phyloP scores from a whole-genome alignment of 2,888 invertebrate genomes.

The Cephalotes varians region DNA sequence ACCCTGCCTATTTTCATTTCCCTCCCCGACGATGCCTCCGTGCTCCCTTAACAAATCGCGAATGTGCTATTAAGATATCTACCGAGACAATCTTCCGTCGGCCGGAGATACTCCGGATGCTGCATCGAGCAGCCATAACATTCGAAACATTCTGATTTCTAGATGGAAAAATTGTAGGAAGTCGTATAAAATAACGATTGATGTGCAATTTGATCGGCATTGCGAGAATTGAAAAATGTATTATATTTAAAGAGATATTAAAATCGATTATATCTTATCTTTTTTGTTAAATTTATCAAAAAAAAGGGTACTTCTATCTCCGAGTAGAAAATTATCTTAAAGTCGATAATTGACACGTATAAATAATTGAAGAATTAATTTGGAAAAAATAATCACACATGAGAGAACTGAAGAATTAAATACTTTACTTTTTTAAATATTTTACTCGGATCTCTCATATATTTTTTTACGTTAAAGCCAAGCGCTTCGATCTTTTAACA shows the following conservation, averaged over 20 bases:
- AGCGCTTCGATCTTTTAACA: background rate
- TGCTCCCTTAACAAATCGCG: conserved; percentile 36
- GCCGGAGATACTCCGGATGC: conserved; percentile 14
- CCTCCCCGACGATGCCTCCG: background rate
- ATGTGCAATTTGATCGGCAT: background rate
- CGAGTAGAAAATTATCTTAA: background rate
- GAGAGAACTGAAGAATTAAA: background rate
- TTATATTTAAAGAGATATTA: background rate
- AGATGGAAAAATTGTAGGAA: background rate
- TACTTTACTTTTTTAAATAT: conserved; percentile 2
- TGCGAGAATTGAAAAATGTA: background rate
- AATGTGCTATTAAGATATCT: conserved; percentile 21
- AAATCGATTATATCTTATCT: background rate
- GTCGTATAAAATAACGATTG: background rate
- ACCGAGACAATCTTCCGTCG: conserved; percentile 16
- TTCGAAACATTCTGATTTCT: conserved; percentile 8
- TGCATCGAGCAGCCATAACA: background rate
- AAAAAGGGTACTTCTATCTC: background rate
- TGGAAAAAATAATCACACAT: too few species aligned
- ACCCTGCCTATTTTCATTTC: conserved; percentile 44
- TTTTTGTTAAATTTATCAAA: background rate
- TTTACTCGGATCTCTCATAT: background rate
- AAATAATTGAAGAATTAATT: background rate
- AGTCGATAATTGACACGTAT: background rate
- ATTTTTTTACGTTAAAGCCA: background rate